Percentiles rank a stretch among this genome's conserved stretches.
These are phyloP conservation scores for Neotoxoptera formosana DNA, from an alignment of 1,140 invertebrate species.

Conservation along the genomic window DNA sequence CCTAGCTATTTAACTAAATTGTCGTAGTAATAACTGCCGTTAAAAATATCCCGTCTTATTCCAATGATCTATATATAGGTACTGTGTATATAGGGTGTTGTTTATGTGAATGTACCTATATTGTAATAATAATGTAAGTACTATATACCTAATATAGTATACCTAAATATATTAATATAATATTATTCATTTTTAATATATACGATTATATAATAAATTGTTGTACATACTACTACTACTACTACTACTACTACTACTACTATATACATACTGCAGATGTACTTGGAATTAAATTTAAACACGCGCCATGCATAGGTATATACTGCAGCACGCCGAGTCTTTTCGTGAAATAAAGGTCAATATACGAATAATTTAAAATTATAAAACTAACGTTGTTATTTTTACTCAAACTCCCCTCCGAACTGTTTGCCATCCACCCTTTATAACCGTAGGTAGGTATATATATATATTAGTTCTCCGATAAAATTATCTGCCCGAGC, in stretches of 20 bases:
- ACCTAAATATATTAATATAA: neutral
- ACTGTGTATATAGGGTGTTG: neutral
- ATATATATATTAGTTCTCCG: neutral
- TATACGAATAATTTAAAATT: slow-evolving; percentile 37
- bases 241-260: no score
- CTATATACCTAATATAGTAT: neutral
- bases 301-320: neutral
- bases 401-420: neutral
- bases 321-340: neutral
- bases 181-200: neutral
- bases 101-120: no score
- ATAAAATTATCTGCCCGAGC: neutral
- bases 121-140: neutral
- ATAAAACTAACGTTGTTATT: neutral
- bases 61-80: neutral
- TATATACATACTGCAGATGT: neutral
- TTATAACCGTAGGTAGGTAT: no score
- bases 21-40: neutral
- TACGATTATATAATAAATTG: no score
- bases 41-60: neutral
- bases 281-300: neutral
- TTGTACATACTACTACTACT: no score
- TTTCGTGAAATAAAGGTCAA: neutral
- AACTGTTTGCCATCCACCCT: slow-evolving; percentile 1
- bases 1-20: neutral